Evolutionary conservation across 2,888 invertebrate species (phyloP), one percentile per base, ranked within the genome.

Genomic region (Cephus sareptanus): DNA sequence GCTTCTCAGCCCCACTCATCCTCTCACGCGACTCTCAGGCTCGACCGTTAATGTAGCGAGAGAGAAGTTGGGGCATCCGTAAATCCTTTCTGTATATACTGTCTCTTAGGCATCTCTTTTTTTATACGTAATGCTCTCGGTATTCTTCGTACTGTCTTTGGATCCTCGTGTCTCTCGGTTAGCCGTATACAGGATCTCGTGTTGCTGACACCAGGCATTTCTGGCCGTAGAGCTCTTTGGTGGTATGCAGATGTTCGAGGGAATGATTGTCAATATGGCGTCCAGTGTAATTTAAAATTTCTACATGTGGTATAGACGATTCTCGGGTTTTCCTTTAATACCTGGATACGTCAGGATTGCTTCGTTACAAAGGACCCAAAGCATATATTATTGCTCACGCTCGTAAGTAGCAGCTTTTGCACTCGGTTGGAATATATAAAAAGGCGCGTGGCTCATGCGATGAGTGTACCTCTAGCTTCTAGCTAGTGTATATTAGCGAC

Each of bases 1-100:
- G 15, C 69, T 56, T 69, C 74, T 9, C 71, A 34, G 56, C 56
- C 56, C 56, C 56, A 56, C 56, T 56, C 56, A 56, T 56, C 56
- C 23, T 56, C 56, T 56, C 56, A 56, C 56, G 56, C 56, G 56
- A 56, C 56, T 56, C 56, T 56, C 56, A 56, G 56, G 56, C 56
- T 34, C 71, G 71, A 34, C 71, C 71, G 71, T 71, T 71, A 71
- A 71, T 34, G 71, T 71, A 71, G 71, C 71, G 30, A 31, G 30
- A 71, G 30, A 71, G 71, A 71, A 30, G 30, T 71, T 71, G 31
- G 71, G 33, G 71, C 71, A 71, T 30, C 30, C 30, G 71, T 71
- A 13, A 34, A 71, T 71, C 71, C 71, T 34, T 34, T 34, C 34
- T 34, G 56, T 56, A 9, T 56, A 23, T 56, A 23, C 56, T 56